Conservation (phyloP, 30 jellyfish, hydroid and myxozoan genomes). For the Chrysaora quinquecirrha region DNA sequence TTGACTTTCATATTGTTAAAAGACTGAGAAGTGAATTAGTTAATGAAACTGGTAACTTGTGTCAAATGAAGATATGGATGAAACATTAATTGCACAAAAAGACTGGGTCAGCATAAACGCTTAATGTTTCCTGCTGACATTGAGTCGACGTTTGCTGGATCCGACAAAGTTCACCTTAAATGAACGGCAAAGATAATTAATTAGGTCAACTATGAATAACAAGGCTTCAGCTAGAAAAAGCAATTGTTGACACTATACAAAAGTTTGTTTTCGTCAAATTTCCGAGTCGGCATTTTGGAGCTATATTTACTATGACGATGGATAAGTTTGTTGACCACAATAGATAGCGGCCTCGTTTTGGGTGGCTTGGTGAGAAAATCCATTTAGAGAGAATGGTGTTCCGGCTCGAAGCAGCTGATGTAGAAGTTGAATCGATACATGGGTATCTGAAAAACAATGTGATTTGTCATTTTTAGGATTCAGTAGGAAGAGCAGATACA, state of each 20-base stretch:
- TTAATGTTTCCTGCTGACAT: no score
- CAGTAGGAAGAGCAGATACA: no score
- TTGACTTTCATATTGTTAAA: no score
- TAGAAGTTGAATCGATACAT: no score
- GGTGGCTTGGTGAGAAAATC: constrained; percentile 55
- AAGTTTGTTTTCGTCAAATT: constrained; percentile 9
- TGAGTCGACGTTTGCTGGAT: neutral
- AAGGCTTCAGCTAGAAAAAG: neutral
- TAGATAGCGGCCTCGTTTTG: constrained; percentile 68
- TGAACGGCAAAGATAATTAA: neutral
- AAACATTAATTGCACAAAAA: no score
- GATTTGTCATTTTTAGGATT: no score
- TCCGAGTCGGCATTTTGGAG: constrained; percentile 66
- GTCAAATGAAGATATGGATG: no score
- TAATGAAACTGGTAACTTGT: no score
- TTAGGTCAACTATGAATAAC: neutral
- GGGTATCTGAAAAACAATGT: no score
- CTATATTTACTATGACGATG: constrained; percentile 13
- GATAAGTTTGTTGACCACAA: constrained; percentile 38
- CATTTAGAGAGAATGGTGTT: constrained; percentile 36
- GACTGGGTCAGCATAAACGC: no score
- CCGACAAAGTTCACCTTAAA: neutral
- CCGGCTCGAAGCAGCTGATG: constrained; percentile 1
- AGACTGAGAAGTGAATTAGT: no score
- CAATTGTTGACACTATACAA: neutral